phyloP scores from a whole-genome alignment of 2,113 vertebrate genomes.

The Athene cunicularia region DNA sequence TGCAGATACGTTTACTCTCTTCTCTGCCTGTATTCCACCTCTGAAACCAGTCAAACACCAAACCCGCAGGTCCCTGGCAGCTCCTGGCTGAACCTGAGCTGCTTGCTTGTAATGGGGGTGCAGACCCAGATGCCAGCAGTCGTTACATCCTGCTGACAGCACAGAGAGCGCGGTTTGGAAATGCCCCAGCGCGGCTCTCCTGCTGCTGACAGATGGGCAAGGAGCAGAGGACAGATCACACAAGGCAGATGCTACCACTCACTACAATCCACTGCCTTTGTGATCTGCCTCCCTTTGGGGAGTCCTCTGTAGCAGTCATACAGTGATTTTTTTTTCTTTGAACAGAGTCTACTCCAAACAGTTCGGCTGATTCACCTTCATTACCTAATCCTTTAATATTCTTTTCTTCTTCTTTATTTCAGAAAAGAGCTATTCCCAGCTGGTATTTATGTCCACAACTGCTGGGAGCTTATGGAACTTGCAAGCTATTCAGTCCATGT shows the following conservation, averaged over 20 bases:
- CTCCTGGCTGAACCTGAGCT: neutral
- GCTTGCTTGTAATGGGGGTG: neutral
- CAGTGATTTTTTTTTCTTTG: neutral
- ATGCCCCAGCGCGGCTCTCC: neutral
- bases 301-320: neutral
- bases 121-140: neutral
- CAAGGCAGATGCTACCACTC: neutral
- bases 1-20: neutral
- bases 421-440: conserved; percentile 91
- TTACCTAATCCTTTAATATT: neutral
- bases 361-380: conserved; percentile 16
- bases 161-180: neutral
- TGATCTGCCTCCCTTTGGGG: neutral
- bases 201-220: neutral
- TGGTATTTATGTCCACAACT: conserved; percentile 97
- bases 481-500: conserved; percentile 95
- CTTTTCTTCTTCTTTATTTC: conserved; percentile 26
- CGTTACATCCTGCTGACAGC: neutral
- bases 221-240: neutral
- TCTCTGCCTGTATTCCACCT: neutral
- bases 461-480: conserved; percentile 97
- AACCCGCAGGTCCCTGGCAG: neutral
- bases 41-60: neutral
- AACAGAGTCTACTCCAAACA: neutral
- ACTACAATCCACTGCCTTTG: neutral